Percentiles rank a stretch among this genome's conserved stretches.
phyloP scores from a whole-genome alignment of 64 coral and sea anemone genomes.

The Exaiptasia diaphana region DNA sequence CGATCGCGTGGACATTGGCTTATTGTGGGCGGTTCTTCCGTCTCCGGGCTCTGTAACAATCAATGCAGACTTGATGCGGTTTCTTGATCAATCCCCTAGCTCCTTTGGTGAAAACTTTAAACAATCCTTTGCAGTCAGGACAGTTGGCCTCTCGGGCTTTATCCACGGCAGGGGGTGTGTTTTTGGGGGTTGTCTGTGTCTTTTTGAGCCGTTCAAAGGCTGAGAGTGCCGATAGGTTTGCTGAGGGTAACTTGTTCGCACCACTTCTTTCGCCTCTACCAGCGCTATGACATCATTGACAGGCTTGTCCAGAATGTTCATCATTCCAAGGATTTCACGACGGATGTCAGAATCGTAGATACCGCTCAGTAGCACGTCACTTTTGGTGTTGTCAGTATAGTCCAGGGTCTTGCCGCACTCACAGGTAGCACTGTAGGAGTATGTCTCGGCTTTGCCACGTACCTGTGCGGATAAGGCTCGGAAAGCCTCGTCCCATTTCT shows the following conservation, averaged over 20 bases:
- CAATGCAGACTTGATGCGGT: slow-evolving; percentile 45
- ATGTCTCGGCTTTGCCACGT: slow-evolving; percentile 64
- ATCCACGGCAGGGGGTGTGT: background rate
- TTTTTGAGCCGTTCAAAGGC: slow-evolving; percentile 17
- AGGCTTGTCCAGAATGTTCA: slow-evolving; percentile 23
- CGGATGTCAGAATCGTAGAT: slow-evolving; percentile 53
- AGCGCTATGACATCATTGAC: slow-evolving; percentile 52
- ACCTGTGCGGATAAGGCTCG: slow-evolving; percentile 51
- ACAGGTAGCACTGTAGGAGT: slow-evolving; percentile 14
- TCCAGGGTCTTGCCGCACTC: slow-evolving; percentile 46
- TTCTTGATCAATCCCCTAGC: slow-evolving; percentile 52
- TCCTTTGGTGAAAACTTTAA: slow-evolving; percentile 57
- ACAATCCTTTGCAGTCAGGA: slow-evolving; percentile 36
- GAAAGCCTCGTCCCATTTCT: slow-evolving; percentile 44
- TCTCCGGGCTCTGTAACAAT: slow-evolving; percentile 28
- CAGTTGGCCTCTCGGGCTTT: slow-evolving; percentile 16
- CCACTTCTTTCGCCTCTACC: slow-evolving; percentile 60
- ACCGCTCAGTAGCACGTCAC: slow-evolving; percentile 48
- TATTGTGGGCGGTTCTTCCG: background rate
- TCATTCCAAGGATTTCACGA: slow-evolving; percentile 42
- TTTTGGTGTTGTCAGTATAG: slow-evolving; percentile 66
- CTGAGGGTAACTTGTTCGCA: slow-evolving; percentile 19
- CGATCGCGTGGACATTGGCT: slow-evolving; percentile 18
- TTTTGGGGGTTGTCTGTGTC: background rate
- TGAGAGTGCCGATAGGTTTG: slow-evolving; percentile 10